Conservation (phyloP, 2,113 vertebrate species). For the Ptychochromis oligacanthus region DNA sequence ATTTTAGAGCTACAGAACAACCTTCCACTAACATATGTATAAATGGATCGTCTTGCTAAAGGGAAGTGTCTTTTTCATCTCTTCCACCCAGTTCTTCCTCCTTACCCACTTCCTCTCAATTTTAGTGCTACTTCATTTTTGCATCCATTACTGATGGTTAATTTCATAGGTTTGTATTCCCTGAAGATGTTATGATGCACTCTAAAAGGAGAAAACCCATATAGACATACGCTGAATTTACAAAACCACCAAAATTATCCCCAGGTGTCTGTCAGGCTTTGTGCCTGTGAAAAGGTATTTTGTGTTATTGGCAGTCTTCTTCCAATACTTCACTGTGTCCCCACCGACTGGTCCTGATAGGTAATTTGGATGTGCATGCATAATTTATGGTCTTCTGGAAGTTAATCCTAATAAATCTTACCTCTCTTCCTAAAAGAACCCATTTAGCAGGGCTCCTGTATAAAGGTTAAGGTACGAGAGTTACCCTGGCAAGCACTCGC, state of each 20-base stretch:
- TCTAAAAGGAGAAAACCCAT: background rate
- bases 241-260: background rate
- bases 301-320: conserved; percentile 40
- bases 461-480: conserved; percentile 46
- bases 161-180: conserved; percentile 5
- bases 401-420: conserved; percentile 83
- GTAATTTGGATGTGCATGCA: conserved; percentile 78
- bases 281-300: conserved; percentile 19
- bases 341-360: conserved; percentile 69
- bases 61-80: conserved; percentile 12
- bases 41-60: conserved; percentile 15
- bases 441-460: conserved; percentile 57
- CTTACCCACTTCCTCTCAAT: background rate
- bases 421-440: conserved; percentile 63
- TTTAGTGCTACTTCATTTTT: background rate
- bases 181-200: conserved; percentile 1
- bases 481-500: conserved; percentile 64
- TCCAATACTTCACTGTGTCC: conserved; percentile 51
- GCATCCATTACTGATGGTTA: conserved; percentile 6
- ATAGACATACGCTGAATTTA: background rate
- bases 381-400: conserved; percentile 79
- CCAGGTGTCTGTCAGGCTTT: conserved; percentile 1
- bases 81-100: background rate
- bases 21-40: background rate
- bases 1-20: background rate